Evolutionary conservation across 2,888 invertebrate species (phyloP), one percentile per base, ranked within the genome.

Genomic region (Ornithoptera alexandrae): DNA sequence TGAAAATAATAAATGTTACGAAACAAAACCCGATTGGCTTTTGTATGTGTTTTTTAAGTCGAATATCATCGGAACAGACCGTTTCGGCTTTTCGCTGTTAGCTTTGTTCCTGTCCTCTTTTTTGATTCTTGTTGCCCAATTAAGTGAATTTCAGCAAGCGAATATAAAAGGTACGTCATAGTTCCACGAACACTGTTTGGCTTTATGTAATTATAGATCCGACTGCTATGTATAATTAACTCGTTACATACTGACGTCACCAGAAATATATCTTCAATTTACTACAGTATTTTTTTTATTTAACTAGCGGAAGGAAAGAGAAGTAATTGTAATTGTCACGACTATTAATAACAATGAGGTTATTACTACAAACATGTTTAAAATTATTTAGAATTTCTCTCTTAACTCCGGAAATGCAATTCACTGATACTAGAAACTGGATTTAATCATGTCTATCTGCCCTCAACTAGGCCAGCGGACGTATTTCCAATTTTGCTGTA

Each of bases 71-170:
- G 59, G 53, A 50, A 59, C 50, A 70, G 62, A n/a, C 18, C 18
- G 56, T 57, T 30, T 24, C 30, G 24, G 57, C 50, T 36, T 69
- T 69, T 69, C 65, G 46, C 62, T 12, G 61, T 65, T 36, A 46
- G 46, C 65, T 66, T 62, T 66, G 50, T 69, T 62, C 65, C 36
- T 59, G 61, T 53, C 42, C n/a, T 59, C 39, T 20, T 62, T 62
- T 70, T 67, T 67, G 66, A 67, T 67, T 66, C 63, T 66, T 63
- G 70, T 66, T 66, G 61, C 46, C 69, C 69, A 69, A 69, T 69
- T 69, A 69, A 69, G 58, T 58, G 24, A 65, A 60, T 60, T 65
- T 69, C 69, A 69, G 57, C 53, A 46, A 61, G 69, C 69, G 65
- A 62, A 60, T 57, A 65, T 64, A 65, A 59, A 61, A 36, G 53